Conservation (phyloP, 2,888 invertebrate genomes). For the Thalpophila matura region DNA sequence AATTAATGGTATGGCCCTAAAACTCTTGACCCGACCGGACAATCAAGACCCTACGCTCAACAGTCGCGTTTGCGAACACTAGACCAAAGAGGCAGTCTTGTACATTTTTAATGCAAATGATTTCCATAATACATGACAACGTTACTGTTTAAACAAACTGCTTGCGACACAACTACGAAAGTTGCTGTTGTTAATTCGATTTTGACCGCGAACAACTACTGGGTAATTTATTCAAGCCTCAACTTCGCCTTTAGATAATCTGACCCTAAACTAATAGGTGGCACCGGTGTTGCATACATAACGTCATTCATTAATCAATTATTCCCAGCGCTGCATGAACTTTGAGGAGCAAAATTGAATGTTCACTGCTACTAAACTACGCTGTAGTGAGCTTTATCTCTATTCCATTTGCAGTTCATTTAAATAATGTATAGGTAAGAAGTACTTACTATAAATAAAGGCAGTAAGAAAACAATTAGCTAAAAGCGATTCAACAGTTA, state of each 20-base stretch:
- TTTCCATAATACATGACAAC: neutral
- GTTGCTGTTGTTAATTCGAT: conserved; percentile 62
- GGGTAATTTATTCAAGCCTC: conserved; percentile 70
- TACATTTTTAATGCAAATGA: too few relatives aligned
- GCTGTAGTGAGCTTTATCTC: conserved; percentile 16
- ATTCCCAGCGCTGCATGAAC: conserved; percentile 59
- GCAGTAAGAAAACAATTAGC: conserved; percentile 19
- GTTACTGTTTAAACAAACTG: conserved; percentile 7
- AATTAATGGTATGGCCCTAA: too few relatives aligned
- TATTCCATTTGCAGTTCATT: conserved; percentile 29
- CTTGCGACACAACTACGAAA: conserved; percentile 19
- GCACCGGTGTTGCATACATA: conserved; percentile 65
- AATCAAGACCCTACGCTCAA: too few relatives aligned
- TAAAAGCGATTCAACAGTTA: neutral
- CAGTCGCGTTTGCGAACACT: too few relatives aligned
- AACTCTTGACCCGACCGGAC: too few relatives aligned
- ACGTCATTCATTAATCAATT: conserved; percentile 63
- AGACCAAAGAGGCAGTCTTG: too few relatives aligned
- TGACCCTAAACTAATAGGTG: conserved; percentile 67
- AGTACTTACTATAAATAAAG: neutral
- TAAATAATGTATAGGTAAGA: conserved; percentile 18
- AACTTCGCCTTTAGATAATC: conserved; percentile 66
- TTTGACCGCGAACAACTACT: conserved; percentile 62
- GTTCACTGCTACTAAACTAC: conserved; percentile 46
- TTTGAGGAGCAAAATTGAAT: conserved; percentile 56